Base-by-base conservation (phyloP, 1,140 invertebrate species). In the Philotrypesis tridentata region DNA sequence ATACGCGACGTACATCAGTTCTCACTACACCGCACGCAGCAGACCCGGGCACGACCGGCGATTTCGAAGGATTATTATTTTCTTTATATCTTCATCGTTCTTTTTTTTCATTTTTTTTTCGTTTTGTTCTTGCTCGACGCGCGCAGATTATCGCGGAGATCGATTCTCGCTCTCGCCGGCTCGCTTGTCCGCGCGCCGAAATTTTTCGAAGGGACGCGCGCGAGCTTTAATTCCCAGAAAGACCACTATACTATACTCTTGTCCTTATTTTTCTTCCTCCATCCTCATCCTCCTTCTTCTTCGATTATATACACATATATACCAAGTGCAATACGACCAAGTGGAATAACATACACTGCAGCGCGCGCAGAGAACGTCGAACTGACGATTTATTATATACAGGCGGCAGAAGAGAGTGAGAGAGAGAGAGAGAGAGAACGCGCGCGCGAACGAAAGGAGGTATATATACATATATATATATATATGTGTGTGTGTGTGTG, bases 301-400 rank as follows among this genome's bases (percentile, higher is more conserved):
- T 48, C 61, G 29, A 74, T 73, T 76, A 43, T 37, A 70, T 33
- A 61, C 40, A 82, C 9, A 40, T 25, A 60, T 60, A 61, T 48
- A 83, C 76, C 76, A 76, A 79, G 82, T 83, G 82, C 82, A 83
- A 83, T 83, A 83, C 67, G 68, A 78, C 71, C 40, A 65, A 72
- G 76, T 82, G 80, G 68, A 71, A 60, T n/a, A 65, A 33, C 71
- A 23, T 25, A n/a, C 17, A n/a, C n/a, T n/a, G n/a, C n/a, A n/a
- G n/a, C 40, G 82, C 82, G 76, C 68, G 82, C 63, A 68, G n/a
- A n/a, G n/a, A n/a, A 43, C 65, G 77, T 67, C 70, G 71, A 73
- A 73, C 71, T 31, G 78, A 29, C 68, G 70, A 73, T 80, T 67
- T 81, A 37, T 71, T 71, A 74, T 80, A 78, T 78, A 79, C 71